Percentiles rank a stretch among this genome's conserved stretches.
Conservation (phyloP, 2,888 invertebrate genomes). For the Tipula unca region DNA sequence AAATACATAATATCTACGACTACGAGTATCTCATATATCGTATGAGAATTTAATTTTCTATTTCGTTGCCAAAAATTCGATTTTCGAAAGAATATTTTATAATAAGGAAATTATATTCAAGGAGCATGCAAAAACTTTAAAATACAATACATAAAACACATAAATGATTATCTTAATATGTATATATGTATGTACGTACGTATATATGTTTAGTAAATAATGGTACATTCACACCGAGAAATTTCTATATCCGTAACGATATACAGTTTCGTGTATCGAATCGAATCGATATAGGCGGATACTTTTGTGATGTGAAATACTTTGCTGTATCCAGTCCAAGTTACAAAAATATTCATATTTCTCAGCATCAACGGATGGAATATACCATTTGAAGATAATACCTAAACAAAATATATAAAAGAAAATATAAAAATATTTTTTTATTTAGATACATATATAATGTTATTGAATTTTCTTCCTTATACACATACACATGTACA, state of each 20-base stretch:
- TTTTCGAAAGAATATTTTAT: neutral
- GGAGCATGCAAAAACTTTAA: neutral
- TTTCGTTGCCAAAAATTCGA: neutral
- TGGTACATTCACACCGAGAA: neutral
- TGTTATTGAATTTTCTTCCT: too few relatives aligned
- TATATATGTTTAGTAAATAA: neutral
- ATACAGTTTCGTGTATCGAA: neutral
- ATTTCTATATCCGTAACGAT: neutral
- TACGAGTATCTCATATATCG: neutral
- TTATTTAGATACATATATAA: neutral
- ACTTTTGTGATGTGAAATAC: neutral
- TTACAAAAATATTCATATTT: neutral
- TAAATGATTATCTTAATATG: neutral
- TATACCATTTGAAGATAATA: neutral
- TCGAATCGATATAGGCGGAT: too few relatives aligned
- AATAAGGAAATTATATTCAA: neutral
- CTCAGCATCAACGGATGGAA: neutral
- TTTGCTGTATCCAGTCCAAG: neutral
- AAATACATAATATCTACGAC: neutral
- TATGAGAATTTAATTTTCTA: neutral
- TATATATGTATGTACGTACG: too few relatives aligned
- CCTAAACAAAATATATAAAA: neutral
- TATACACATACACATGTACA: neutral
- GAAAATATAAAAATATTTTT: neutral
- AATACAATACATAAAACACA: neutral